Base-by-base conservation (phyloP, 2,113 vertebrate species). In the Osmerus eperlanus region DNA sequence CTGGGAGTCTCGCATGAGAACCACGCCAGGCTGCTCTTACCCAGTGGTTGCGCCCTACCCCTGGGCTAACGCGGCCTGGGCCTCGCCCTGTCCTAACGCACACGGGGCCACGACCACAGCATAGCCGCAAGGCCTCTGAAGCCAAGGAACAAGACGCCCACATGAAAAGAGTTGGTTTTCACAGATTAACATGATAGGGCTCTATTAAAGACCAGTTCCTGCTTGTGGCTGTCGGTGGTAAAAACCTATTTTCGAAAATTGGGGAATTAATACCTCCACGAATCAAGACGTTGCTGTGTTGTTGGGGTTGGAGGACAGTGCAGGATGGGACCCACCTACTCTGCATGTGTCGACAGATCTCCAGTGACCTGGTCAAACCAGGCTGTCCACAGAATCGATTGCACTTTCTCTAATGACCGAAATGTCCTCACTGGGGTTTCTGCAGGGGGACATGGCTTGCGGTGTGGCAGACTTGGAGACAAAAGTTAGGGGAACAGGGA, bases 31-130 rank as follows among this genome's bases (percentile, higher is more conserved):
- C 80, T 86, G 79, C 83, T 86, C 68, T 80, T 92, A 87, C 89
- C 84, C 69, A 87, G 75, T 54, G 21, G 89, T 81, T 83, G 85
- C 93, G 91, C 95, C 94, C 91, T 86, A 85, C 92, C 95, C 94
- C 83, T 63, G 70, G 92, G 95, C 92, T 83, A 89, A 15, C 70
- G 63, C 72, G 47, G 69, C 81, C 78, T 88, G 91, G 90, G 92
- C 87, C 74, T 21, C 76, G 56, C n/a, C 63, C 61, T 68, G 21
- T n/a, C 51, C 62, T 70, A 80, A 86, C 79, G 62, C 16, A 64
- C 56, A 80, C 63, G 71, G 68, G 75, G 73, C 79, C 69, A 41
- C 69, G 75, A 72, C 79, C 69, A 41, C 69, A 63, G 62, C 14
- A 32, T 65, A 68, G 76, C 69, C 51, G 0, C 80, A 77, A 61